Percentiles rank a stretch among this genome's conserved stretches.
These are phyloP conservation scores for Machaerirhynchus nigripectus DNA, from an alignment of 2,113 vertebrate genomes.

Conservation along the genomic window DNA sequence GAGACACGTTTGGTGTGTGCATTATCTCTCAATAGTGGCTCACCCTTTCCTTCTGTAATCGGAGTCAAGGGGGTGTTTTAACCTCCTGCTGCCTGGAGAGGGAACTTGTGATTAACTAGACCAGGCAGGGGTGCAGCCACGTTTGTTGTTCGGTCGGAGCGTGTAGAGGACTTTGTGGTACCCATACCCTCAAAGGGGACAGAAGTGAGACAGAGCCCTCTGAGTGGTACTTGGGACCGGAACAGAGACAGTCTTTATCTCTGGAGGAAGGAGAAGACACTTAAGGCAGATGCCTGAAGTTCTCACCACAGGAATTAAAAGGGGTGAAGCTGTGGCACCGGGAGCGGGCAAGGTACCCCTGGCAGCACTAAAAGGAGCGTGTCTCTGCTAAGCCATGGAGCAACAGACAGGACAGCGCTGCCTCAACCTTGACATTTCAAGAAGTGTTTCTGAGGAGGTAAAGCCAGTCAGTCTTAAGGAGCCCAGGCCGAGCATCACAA, in stretches of 20 bases:
- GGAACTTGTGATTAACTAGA: constrained; percentile 46
- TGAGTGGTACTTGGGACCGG: background rate
- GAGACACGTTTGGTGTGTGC: background rate
- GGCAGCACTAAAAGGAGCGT: background rate
- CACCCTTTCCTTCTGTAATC: background rate
- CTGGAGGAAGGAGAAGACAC: background rate
- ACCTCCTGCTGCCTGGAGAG: constrained; percentile 57
- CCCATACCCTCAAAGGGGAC: background rate
- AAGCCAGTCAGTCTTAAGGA: background rate
- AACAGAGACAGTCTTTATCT: background rate
- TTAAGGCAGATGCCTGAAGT: background rate
- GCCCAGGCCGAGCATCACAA: background rate
- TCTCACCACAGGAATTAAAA: background rate
- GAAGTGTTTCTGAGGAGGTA: background rate
- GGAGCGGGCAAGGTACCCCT: background rate
- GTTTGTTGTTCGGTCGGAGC: background rate
- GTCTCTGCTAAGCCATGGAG: background rate
- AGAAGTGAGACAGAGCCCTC: background rate
- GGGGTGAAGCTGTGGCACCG: background rate
- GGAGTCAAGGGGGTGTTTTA: constrained; percentile 41
- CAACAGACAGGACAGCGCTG: background rate
- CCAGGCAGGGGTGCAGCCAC: background rate
- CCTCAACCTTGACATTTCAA: background rate
- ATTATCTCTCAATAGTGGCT: background rate
- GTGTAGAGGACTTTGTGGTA: background rate